Percentiles rank a stretch among this genome's conserved stretches.
These are phyloP conservation scores for Pocillopora grandis DNA, from an alignment of 92 coral and sea anemone genomes.

Conservation along the genomic window DNA sequence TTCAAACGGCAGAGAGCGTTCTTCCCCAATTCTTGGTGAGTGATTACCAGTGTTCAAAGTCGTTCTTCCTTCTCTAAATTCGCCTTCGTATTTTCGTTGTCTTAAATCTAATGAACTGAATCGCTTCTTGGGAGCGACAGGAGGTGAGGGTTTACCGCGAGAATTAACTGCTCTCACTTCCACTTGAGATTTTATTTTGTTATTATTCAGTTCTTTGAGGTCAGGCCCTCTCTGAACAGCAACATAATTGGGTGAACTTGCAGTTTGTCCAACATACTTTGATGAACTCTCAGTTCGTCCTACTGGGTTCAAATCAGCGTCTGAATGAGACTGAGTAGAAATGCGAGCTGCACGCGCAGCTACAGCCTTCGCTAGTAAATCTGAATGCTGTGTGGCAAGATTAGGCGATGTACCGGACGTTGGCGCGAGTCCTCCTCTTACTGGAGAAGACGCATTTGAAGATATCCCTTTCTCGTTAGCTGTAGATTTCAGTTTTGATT, in stretches of 20 bases:
- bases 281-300: conserved; percentile 24
- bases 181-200: neutral
- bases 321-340: conserved; percentile 44
- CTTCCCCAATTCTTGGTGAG: neutral
- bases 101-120: conserved; percentile 38
- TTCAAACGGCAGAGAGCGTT: conserved; percentile 46
- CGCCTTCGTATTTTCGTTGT: neutral
- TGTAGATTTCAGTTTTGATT: conserved; percentile 61
- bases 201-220: conserved; percentile 23
- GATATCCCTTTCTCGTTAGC: conserved; percentile 26
- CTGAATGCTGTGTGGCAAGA: conserved; percentile 63
- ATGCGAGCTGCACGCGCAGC: conserved; percentile 91
- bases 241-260: conserved; percentile 28
- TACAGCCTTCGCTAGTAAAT: conserved; percentile 80
- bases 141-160: conserved; percentile 67
- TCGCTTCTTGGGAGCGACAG: conserved; percentile 82
- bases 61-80: neutral
- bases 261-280: conserved; percentile 27
- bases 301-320: conserved; percentile 2
- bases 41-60: neutral
- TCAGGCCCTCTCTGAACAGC: conserved; percentile 29
- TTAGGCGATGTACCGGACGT: conserved; percentile 32
- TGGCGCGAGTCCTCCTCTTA: conserved; percentile 41
- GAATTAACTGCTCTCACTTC: conserved; percentile 15
- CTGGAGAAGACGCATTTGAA: conserved; percentile 49